phyloP scores from a whole-genome alignment of 2,888 invertebrate genomes.

The Chloromyia formosa region DNA sequence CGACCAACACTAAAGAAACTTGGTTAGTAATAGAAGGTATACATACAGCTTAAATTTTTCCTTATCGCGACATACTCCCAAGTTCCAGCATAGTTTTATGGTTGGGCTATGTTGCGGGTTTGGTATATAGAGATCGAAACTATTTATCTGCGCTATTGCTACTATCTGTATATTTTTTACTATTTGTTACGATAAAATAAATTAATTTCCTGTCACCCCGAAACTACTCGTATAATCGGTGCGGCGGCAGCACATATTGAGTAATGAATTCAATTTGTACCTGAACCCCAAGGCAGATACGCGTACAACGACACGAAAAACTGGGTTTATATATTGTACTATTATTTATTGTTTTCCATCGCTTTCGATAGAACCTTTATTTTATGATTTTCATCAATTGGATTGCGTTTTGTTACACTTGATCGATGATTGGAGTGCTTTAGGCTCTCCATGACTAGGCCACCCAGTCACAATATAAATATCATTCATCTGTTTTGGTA shows the following conservation, averaged over 20 bases:
- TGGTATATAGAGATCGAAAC: background rate
- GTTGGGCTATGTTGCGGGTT: background rate
- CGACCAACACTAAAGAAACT: too few species aligned
- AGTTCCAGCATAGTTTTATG: background rate
- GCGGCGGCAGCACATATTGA: background rate
- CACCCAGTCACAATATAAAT: background rate
- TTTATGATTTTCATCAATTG: background rate
- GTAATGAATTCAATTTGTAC: constrained; percentile 12
- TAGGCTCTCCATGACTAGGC: constrained; percentile 6
- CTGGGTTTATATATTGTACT: constrained; percentile 12
- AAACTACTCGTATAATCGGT: background rate
- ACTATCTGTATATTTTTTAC: background rate
- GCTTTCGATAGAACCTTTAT: constrained; percentile 12
- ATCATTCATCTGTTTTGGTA: background rate
- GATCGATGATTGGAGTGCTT: background rate
- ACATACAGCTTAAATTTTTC: background rate
- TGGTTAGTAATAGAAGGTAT: background rate
- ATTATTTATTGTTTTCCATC: too few species aligned
- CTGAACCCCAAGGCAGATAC: too few species aligned
- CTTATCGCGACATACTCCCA: constrained; percentile 6
- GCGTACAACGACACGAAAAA: background rate
- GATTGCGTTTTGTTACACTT: constrained; percentile 8
- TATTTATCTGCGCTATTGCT: background rate
- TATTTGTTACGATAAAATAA: constrained; percentile 21
- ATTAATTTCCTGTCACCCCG: constrained; percentile 28